Conservation (phyloP, 2,797 vertebrate species). For the Miichthys miiuy region DNA sequence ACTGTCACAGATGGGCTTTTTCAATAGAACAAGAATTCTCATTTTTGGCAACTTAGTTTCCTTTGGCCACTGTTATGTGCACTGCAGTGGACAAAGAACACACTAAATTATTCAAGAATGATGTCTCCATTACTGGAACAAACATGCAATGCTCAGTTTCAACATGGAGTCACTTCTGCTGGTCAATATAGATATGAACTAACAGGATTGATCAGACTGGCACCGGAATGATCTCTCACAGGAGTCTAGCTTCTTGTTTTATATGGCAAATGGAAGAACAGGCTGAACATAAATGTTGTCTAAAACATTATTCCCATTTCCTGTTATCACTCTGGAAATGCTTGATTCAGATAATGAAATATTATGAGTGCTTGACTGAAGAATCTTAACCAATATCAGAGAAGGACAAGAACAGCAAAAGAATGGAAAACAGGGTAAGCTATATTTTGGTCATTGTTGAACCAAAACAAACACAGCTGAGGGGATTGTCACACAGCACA, state of each 20-base stretch:
- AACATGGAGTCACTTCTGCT: constrained; percentile 19
- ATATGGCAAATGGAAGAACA: constrained; percentile 26
- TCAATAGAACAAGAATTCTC: neutral
- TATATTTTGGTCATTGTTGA: neutral
- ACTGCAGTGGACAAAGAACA: constrained; percentile 28
- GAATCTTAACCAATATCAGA: constrained; percentile 12
- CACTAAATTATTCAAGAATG: constrained; percentile 26
- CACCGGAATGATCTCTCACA: constrained; percentile 24
- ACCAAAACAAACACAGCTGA: constrained; percentile 18
- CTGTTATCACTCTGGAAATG: constrained; percentile 37
- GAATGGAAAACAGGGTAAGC: neutral
- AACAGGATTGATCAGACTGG: constrained; percentile 36
- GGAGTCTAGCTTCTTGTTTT: constrained; percentile 13
- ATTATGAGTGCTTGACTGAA: constrained; percentile 3
- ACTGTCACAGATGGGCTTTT: constrained; percentile 29
- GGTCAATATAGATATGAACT: constrained; percentile 40
- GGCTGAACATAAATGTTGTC: constrained; percentile 1
- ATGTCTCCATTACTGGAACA: constrained; percentile 31
- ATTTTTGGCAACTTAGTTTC: neutral
- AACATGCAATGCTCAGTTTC: constrained; percentile 10
- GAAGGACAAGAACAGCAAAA: constrained; percentile 18
- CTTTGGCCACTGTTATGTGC: neutral
- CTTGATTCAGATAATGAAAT: constrained; percentile 30
- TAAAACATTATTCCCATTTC: constrained; percentile 39
- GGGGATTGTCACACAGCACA: constrained; percentile 4